A percentile compares a stretch with the other conserved stretches of the same genome.
Evolutionary conservation across 1,140 invertebrate genomes (phyloP).

Genomic region (Pseudachorutes palmiensis): DNA sequence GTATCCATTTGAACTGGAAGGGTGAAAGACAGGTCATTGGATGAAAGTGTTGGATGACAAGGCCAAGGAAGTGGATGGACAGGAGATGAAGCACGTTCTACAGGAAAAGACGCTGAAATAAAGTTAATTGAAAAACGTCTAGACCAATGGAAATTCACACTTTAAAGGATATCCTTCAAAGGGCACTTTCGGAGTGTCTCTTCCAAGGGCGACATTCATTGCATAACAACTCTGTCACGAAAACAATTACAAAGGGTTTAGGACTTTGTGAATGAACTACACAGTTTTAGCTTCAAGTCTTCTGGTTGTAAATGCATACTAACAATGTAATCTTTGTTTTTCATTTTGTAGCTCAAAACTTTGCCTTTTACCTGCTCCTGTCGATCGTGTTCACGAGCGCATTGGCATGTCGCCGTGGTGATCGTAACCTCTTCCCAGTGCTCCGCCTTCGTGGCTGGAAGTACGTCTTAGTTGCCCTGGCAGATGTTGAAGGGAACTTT

Average conservation of each 20-base stretch:
- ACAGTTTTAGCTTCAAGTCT: neutral
- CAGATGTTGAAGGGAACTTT: conserved; percentile 73
- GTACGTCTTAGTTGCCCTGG: conserved; percentile 62
- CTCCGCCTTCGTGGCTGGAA: conserved; percentile 61
- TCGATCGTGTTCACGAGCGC: conserved; percentile 66
- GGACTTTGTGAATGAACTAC: neutral
- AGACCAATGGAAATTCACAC: too few relatives aligned
- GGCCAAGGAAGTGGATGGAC: neutral
- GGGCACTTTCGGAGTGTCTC: too few relatives aligned
- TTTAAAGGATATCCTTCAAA: too few relatives aligned
- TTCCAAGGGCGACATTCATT: too few relatives aligned
- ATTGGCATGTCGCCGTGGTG: conserved; percentile 58
- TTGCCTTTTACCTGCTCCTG: conserved; percentile 68
- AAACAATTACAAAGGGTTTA: too few relatives aligned
- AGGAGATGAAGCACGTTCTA: neutral
- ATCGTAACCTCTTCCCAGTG: conserved; percentile 55
- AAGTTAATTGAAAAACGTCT: too few relatives aligned
- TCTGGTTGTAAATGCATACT: neutral
- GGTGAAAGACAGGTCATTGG: too few relatives aligned
- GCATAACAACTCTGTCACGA: too few relatives aligned
- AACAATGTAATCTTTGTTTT: conserved; percentile 8
- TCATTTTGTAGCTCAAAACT: conserved; percentile 57
- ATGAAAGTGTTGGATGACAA: too few relatives aligned
- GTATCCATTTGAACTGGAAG: too few relatives aligned
- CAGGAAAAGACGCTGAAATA: too few relatives aligned